Evolutionary conservation across 2,113 vertebrate genomes (phyloP).

Genomic region (Leptobrachium ailaonicum): DNA sequence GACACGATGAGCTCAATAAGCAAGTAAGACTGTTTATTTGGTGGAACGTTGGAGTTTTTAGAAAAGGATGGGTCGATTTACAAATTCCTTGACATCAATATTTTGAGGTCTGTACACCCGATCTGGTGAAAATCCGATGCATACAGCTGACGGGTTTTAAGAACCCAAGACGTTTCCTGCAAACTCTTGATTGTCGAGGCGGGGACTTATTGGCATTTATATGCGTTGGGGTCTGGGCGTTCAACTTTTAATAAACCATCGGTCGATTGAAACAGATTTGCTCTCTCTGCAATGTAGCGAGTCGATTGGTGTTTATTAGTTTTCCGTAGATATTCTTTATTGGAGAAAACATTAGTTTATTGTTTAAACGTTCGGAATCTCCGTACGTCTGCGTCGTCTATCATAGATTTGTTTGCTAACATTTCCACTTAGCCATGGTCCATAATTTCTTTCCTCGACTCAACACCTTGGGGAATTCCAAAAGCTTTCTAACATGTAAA

Average conservation of each 20-base stretch:
- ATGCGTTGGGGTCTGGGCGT: not conserved
- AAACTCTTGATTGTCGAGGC: not conserved
- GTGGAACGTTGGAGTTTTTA: not conserved
- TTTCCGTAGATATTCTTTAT: not conserved
- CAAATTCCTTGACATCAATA: not conserved
- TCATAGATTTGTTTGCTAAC: not conserved
- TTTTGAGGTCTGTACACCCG: not conserved
- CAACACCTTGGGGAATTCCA: not conserved
- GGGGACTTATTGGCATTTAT: not conserved
- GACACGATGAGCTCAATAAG: not conserved
- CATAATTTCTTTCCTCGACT: not conserved
- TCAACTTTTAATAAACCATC: not conserved
- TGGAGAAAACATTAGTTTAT: not conserved
- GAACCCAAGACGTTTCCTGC: not conserved
- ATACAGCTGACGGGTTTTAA: not conserved
- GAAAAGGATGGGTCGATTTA: not conserved
- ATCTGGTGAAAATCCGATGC: constrained; percentile 1
- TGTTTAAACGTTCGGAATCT: not conserved
- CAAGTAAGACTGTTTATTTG: not conserved
- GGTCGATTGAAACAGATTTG: not conserved
- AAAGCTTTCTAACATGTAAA: not conserved
- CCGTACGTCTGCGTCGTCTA: not conserved
- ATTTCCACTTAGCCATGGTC: not conserved
- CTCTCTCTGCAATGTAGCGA: not conserved
- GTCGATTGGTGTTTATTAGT: constrained; percentile 8